Conservation (phyloP, 1,140 invertebrate genomes). For the Apis dorsata region DNA sequence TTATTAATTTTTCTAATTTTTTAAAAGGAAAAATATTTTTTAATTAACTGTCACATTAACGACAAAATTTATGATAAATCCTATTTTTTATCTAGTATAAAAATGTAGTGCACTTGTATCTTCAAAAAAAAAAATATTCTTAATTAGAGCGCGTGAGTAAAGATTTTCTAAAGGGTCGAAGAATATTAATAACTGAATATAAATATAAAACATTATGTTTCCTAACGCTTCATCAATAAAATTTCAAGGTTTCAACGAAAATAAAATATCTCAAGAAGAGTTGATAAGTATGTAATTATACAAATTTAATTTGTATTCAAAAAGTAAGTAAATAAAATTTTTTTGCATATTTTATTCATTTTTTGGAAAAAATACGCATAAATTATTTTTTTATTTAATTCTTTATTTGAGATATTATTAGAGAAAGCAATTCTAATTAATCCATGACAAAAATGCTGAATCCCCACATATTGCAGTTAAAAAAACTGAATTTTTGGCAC, state of each 20-base stretch:
- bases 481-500: conserved; percentile 27
- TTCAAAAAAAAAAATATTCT: not conserved
- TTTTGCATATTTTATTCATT: not conserved
- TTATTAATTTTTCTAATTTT: not conserved
- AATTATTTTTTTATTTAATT: not conserved
- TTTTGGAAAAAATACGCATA: not conserved
- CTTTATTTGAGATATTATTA: not conserved
- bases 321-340: no score
- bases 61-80: not conserved
- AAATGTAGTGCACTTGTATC: not conserved
- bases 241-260: not conserved
- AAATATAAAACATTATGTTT: not conserved
- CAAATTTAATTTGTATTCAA: no score
- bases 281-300: no score
- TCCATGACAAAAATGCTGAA: not conserved
- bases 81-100: not conserved
- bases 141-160: conserved; percentile 17
- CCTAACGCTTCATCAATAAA: not conserved
- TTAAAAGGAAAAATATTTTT: not conserved
- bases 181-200: conserved; percentile 36
- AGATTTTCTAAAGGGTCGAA: not conserved
- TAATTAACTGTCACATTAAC: not conserved
- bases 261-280: not conserved
- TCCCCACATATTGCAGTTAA: not conserved
- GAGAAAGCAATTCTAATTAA: not conserved